phyloP scores from a whole-genome alignment of 2,113 vertebrate genomes.

The western clawed frog (Xenopus tropicalis) region UCB_Xtro_10.0 CM004448.2:56311501-56312000 shows the following conservation, averaged over 20 bases:
- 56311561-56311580: no score
- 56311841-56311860: not conserved
- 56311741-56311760: conserved; percentile 1
- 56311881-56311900: not conserved
- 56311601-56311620: conserved; percentile 25
- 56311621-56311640: conserved; percentile 20
- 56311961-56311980: not conserved
- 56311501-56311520: no score
- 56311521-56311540: no score
- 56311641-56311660: conserved; percentile 13
- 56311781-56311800: not conserved
- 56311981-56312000: not conserved
- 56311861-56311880: not conserved
- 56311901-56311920: no score
- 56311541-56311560: no score
- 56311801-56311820: conserved; percentile 14
- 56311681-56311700: conserved; percentile 22
- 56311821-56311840: not conserved
- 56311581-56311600: not conserved
- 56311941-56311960: not conserved
- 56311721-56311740: conserved; percentile 32
- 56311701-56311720: conserved; percentile 16
- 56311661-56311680: conserved; percentile 11
- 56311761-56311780: conserved; percentile 4
- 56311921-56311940: not conserved